Conservation (phyloP, 2,113 vertebrate species). For the Struthio camelus region DNA sequence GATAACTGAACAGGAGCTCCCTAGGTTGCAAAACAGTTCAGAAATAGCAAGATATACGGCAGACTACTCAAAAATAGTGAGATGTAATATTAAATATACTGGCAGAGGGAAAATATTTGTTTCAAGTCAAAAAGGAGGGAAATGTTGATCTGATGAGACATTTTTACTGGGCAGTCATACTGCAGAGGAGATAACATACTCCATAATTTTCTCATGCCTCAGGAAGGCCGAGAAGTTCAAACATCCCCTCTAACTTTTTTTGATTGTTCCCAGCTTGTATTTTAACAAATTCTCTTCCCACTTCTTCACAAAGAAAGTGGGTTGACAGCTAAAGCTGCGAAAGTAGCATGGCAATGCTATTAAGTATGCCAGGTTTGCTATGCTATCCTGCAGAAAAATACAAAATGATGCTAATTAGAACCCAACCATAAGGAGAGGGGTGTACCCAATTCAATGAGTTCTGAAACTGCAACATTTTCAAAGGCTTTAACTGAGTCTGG, state of each 20-base stretch:
- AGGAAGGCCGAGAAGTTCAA: background rate
- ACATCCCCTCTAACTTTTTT: background rate
- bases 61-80: background rate
- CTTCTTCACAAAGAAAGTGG: background rate
- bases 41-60: background rate
- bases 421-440: background rate
- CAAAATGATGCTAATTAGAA: background rate
- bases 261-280: background rate
- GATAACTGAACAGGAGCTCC: background rate
- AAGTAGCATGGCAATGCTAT: background rate
- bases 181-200: background rate
- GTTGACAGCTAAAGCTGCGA: background rate
- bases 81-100: background rate
- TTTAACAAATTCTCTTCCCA: background rate
- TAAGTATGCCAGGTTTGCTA: background rate
- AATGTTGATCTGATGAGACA: background rate
- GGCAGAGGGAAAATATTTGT: background rate
- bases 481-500: background rate
- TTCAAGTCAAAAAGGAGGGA: background rate
- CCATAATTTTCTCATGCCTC: background rate
- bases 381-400: background rate
- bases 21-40: background rate
- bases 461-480: background rate
- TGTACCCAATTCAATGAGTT: background rate
- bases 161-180: background rate